Evolutionary conservation across 2,888 invertebrate genomes (phyloP).

Genomic region (Parnassius smintheus): DNA sequence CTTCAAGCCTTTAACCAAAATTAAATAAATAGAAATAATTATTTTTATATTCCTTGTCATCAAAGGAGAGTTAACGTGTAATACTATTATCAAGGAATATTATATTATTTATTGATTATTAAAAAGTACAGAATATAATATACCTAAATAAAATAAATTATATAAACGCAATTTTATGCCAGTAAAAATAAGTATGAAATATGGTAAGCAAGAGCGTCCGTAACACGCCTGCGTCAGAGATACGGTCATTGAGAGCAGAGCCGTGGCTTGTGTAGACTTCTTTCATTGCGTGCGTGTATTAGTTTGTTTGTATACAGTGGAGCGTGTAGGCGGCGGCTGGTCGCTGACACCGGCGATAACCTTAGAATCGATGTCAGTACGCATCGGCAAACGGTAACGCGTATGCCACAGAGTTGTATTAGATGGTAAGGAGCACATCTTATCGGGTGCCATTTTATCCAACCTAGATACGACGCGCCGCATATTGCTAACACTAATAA

Average conservation of each 20-base stretch:
- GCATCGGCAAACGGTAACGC: conserved; percentile 57
- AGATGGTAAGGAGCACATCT: conserved; percentile 23
- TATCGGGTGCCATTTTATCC: conserved; percentile 26
- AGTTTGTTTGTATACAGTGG: conserved; percentile 42
- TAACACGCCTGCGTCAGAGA: conserved; percentile 54
- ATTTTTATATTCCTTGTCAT: too few species aligned
- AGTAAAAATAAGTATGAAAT: conserved; percentile 32
- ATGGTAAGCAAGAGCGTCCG: conserved; percentile 43
- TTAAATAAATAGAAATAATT: too few species aligned
- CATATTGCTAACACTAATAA: not conserved
- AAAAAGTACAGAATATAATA: too few species aligned
- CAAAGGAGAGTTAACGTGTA: too few species aligned
- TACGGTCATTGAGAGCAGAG: conserved; percentile 43
- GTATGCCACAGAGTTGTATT: conserved; percentile 37
- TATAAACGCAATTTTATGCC: not conserved
- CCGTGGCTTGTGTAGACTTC: conserved; percentile 40
- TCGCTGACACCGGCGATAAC: conserved; percentile 78
- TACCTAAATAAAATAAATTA: not conserved
- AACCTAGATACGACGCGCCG: conserved; percentile 19
- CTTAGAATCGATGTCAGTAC: conserved; percentile 73
- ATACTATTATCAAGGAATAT: too few species aligned
- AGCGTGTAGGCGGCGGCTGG: conserved; percentile 72
- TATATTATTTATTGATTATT: too few species aligned
- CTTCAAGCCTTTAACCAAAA: too few species aligned
- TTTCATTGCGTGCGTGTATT: conserved; percentile 26